These are phyloP conservation scores for Pungitius pungitius DNA, from an alignment of 2,113 vertebrate species.

Conservation along the genomic window DNA sequence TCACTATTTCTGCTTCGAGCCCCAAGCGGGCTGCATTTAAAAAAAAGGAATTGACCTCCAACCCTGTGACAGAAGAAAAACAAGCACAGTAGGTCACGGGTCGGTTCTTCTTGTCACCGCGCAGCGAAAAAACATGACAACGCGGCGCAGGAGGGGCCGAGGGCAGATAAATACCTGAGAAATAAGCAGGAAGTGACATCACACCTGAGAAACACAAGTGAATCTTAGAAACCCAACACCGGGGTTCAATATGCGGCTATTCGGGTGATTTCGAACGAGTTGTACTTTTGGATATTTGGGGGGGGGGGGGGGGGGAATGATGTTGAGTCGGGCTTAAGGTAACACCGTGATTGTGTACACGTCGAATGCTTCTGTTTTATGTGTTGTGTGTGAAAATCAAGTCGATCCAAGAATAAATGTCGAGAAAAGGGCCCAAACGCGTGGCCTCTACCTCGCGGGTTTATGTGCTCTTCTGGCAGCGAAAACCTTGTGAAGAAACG, in stretches of 20 bases:
- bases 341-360: slow-evolving; percentile 56
- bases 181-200: slow-evolving; percentile 77
- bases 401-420: slow-evolving; percentile 14
- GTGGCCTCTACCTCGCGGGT: slow-evolving; percentile 25
- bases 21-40: slow-evolving; percentile 46
- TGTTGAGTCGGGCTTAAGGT: slow-evolving; percentile 55
- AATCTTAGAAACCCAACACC: slow-evolving; percentile 74
- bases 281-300: slow-evolving; percentile 49
- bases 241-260: slow-evolving; percentile 48
- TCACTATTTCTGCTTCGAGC: slow-evolving; percentile 65
- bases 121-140: slow-evolving; percentile 53
- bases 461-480: slow-evolving; percentile 32
- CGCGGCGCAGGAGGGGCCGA: slow-evolving; percentile 45
- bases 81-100: slow-evolving; percentile 75
- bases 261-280: slow-evolving; percentile 39
- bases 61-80: slow-evolving; percentile 71
- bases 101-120: slow-evolving; percentile 68
- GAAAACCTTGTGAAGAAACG: slow-evolving; percentile 50
- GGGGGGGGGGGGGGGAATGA: slow-evolving; percentile 52
- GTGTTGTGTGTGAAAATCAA: slow-evolving; percentile 30
- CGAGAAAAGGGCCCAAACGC: slow-evolving; percentile 3
- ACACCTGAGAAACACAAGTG: slow-evolving; percentile 65
- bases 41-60: slow-evolving; percentile 73
- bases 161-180: slow-evolving; percentile 75
- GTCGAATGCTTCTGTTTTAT: slow-evolving; percentile 38